These are phyloP conservation scores for Oryzias dopingdopingensis DNA, from an alignment of 2,797 vertebrate genomes.

Conservation along the genomic window DNA sequence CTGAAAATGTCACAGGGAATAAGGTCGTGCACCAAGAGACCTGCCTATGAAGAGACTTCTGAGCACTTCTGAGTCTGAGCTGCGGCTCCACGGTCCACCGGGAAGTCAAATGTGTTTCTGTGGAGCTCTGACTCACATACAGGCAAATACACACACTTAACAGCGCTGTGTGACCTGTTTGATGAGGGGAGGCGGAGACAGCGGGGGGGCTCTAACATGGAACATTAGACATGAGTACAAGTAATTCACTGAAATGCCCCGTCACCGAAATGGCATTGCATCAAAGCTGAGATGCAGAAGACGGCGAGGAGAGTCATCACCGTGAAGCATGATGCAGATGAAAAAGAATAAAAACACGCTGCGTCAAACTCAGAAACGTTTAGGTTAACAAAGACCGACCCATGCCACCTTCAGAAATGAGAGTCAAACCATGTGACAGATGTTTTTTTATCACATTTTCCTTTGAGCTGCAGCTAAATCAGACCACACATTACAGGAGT, in stretches of 20 bases:
- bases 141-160: slow-evolving; percentile 28
- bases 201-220: slow-evolving; percentile 64
- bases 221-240: slow-evolving; percentile 77
- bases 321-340: slow-evolving; percentile 8
- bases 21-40: slow-evolving; percentile 75
- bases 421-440: background rate
- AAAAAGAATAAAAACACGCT: slow-evolving; percentile 5
- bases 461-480: too few species aligned
- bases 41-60: slow-evolving; percentile 65
- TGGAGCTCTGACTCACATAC: slow-evolving; percentile 41
- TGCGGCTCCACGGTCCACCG: slow-evolving; percentile 52
- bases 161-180: slow-evolving; percentile 39
- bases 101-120: slow-evolving; percentile 61
- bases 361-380: slow-evolving; percentile 14
- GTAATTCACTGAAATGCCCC: slow-evolving; percentile 56
- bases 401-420: background rate
- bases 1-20: slow-evolving; percentile 80
- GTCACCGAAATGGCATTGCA: slow-evolving; percentile 21
- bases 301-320: slow-evolving; percentile 4
- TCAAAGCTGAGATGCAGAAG: slow-evolving; percentile 14
- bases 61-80: slow-evolving; percentile 56
- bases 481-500: too few species aligned
- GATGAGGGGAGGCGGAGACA: slow-evolving; percentile 64
- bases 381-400: slow-evolving; percentile 3
- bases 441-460: background rate